Evolutionary conservation across 2,113 vertebrate species (phyloP), one percentile per base, ranked within the genome.

Genomic region (Syngnathus scovelli): DNA sequence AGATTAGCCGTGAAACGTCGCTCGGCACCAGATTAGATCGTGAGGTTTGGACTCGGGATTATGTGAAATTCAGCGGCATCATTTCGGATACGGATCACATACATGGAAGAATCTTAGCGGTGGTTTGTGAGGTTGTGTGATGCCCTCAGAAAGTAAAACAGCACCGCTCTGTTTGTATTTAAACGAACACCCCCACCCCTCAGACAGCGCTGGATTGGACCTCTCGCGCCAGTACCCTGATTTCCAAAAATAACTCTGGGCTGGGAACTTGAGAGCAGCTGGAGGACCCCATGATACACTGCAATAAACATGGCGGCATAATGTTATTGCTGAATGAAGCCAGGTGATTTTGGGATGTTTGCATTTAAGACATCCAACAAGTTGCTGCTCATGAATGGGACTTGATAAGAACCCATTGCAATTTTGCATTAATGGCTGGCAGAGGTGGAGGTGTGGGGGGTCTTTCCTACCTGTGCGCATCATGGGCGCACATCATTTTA

Each of bases 181-280:
- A 16, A 38, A 37, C 56, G 2, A 59, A 37, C 33, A 7, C 33
- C 33, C 33, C 56, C 16, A 1, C 56, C 27, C 23, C 21, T 44
- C 78, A 61, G 66, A 73, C 74, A 70, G 49, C 56, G 27, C 52
- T 44, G 15, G 36, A 23, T 64, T 48, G 51, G 69, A 72, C 72
- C 70, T 75, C 61, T 72, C 51, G 66, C 68, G 68, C 38, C 39
- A 58, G 39, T 48, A 54, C 52, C 61, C 68, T 46, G 51, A 67
- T 69, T 84, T 77, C 83, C 69, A 59, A 79, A 84, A 90, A 89
- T 87, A 89, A 21, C n/a, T 71, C 65, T 56, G 39, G 36, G n/a
- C 68, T 51, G 73, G 71, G 61, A 79, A 72, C 58, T 58, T 56
- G 23, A 88, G 79, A 75, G 38, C 69, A 33, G 27, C 27, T 33